phyloP scores from a whole-genome alignment of 2,888 invertebrate species.

The Drosophila neoperkinsi region DNA sequence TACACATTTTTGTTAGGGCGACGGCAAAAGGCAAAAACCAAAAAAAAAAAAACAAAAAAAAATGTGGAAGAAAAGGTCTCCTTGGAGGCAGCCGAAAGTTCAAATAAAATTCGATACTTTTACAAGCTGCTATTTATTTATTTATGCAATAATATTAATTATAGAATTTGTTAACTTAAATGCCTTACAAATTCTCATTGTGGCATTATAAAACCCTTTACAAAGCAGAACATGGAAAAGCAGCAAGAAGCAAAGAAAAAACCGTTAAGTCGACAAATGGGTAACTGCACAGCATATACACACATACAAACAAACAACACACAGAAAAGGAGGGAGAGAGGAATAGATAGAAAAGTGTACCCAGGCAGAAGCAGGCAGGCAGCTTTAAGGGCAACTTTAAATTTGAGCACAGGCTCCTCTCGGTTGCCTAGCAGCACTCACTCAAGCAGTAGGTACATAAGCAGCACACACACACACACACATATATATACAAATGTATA shows the following conservation, averaged over 20 bases:
- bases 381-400: constrained; percentile 63
- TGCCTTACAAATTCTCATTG: background rate
- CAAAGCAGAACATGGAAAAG: constrained; percentile 24
- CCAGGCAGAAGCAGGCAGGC: constrained; percentile 9
- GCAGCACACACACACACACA: constrained; percentile 4
- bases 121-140: background rate
- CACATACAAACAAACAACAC: background rate
- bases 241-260: constrained; percentile 19
- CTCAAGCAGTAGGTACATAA: background rate
- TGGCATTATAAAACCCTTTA: background rate
- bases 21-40: background rate
- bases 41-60: constrained; percentile 27
- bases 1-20: constrained; percentile 68
- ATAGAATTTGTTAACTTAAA: background rate
- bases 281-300: constrained; percentile 12
- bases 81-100: background rate
- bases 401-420: constrained; percentile 28
- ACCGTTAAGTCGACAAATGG: constrained; percentile 31
- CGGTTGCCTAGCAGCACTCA: constrained; percentile 23
- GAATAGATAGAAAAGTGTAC: constrained; percentile 12
- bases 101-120: background rate
- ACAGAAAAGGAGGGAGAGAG: constrained; percentile 5
- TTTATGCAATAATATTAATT: background rate
- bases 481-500: constrained; percentile 1
- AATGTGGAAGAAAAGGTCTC: background rate